Evolutionary conservation across 1,140 invertebrate species (phyloP).

Genomic region (Pogonomyrmex californicus): DNA sequence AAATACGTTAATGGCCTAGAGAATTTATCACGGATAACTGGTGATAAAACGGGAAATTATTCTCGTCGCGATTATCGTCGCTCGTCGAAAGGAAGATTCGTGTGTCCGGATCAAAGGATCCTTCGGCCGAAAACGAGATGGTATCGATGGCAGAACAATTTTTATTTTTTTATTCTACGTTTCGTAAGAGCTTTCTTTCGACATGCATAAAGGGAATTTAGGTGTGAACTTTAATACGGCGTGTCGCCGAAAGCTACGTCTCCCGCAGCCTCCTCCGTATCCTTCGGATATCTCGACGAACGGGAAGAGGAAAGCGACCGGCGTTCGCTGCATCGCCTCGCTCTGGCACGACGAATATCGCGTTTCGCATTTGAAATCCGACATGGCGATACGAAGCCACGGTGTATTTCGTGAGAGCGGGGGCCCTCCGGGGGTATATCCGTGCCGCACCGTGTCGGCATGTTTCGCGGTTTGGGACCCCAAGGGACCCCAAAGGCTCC

Average conservation of each 20-base stretch:
- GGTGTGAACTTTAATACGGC: neutral
- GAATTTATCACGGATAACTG: neutral
- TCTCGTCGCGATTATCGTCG: neutral
- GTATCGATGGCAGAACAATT: neutral
- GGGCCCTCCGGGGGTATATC: conserved; percentile 49
- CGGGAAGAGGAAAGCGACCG: conserved; percentile 13
- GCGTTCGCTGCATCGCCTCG: conserved; percentile 20
- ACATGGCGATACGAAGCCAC: conserved; percentile 17
- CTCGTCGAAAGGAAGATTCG: neutral
- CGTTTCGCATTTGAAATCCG: conserved; percentile 69
- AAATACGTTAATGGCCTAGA: neutral
- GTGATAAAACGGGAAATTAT: neutral
- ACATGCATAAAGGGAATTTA: neutral
- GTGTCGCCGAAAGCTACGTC: neutral
- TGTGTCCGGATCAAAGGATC: neutral
- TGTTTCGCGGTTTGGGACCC: conserved; percentile 76
- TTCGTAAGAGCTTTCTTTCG: neutral
- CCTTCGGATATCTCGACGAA: neutral
- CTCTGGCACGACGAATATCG: conserved; percentile 69
- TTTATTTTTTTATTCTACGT: neutral
- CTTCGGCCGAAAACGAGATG: neutral
- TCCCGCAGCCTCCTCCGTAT: neutral
- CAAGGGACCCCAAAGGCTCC: conserved; percentile 70
- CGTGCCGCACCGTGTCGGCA: conserved; percentile 72
- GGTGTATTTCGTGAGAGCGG: conserved; percentile 69